Conservation (phyloP, 2,113 vertebrate genomes). For the Hippopotamus amphibius region DNA sequence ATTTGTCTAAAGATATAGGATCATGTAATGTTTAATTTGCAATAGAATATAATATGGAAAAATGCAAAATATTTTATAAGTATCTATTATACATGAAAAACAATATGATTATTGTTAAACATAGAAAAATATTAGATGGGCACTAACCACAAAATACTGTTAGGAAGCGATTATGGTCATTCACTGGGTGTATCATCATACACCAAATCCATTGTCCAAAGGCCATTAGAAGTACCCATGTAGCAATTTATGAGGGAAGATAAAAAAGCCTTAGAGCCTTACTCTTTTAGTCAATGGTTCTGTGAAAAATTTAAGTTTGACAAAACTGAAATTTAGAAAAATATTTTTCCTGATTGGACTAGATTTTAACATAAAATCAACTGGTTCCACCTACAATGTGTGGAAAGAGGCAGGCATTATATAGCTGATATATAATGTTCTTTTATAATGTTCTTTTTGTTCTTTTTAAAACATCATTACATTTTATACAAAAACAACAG, state of each 20-base stretch:
- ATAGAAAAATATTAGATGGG: background rate
- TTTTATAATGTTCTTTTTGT: background rate
- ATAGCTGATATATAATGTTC: background rate
- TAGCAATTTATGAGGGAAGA: background rate
- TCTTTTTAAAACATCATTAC: background rate
- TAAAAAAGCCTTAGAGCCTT: background rate
- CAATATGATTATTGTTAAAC: background rate
- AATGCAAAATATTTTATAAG: background rate
- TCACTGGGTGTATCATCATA: background rate
- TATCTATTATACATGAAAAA: background rate
- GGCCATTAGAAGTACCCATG: background rate
- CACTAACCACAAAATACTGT: background rate
- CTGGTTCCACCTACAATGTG: no score
- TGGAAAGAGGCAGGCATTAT: background rate
- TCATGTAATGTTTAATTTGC: background rate
- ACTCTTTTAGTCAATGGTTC: background rate
- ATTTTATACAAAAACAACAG: background rate
- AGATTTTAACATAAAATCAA: background rate
- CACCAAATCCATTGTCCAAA: background rate
- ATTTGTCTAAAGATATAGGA: background rate
- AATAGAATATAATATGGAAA: background rate
- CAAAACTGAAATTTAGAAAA: background rate
- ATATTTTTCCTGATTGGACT: background rate
- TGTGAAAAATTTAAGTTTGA: background rate
- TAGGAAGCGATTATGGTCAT: background rate